Conservation (phyloP, 2,113 vertebrate species). For the Myocastor coypus region DNA sequence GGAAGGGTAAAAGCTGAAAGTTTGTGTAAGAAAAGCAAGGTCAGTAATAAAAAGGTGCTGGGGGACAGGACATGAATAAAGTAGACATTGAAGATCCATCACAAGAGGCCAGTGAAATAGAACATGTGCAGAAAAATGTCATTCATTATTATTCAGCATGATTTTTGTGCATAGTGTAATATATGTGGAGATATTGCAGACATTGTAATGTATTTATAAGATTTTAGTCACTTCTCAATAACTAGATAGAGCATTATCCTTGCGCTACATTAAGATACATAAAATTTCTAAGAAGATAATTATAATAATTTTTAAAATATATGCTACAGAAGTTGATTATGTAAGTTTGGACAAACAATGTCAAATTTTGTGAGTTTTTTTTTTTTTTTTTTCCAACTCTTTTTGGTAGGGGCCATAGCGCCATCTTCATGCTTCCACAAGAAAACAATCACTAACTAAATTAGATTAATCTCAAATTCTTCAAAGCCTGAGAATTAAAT, state of each 20-base stretch:
- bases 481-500: neutral
- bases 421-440: neutral
- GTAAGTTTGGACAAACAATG: neutral
- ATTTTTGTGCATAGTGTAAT: neutral
- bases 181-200: too few relatives aligned
- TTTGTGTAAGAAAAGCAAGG: neutral
- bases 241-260: neutral
- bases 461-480: neutral
- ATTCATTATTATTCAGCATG: neutral
- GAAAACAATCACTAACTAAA: neutral
- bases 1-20: neutral
- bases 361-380: neutral
- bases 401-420: neutral
- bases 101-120: neutral
- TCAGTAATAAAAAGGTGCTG: neutral
- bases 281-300: neutral
- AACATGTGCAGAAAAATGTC: neutral
- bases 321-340: neutral
- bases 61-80: neutral
- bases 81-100: neutral
- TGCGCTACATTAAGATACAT: neutral
- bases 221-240: neutral
- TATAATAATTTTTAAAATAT: neutral
- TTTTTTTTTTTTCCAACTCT: neutral
- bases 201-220: neutral